phyloP scores from a whole-genome alignment of 1,140 invertebrate species.

The Triops cancriformis region DNA sequence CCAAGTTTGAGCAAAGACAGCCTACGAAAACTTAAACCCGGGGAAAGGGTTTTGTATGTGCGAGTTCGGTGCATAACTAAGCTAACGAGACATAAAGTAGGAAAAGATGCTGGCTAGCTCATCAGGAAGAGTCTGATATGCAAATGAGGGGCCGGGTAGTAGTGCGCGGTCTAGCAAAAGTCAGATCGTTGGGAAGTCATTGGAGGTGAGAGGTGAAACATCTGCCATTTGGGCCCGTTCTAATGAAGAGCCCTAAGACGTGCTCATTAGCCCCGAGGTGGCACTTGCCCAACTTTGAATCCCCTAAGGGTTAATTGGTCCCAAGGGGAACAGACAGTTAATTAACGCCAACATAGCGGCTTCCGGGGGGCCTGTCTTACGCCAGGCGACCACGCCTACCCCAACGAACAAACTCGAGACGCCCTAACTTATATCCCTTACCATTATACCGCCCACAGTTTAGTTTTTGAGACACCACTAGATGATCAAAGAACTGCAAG shows the following conservation, averaged over 20 bases:
- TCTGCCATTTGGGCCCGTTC: conserved; percentile 3
- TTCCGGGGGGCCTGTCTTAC: background rate
- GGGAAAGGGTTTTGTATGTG: background rate
- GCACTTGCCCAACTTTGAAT: background rate
- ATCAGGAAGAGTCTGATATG: background rate
- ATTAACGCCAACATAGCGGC: conserved; percentile 5
- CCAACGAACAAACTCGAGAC: background rate
- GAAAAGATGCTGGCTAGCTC: conserved; percentile 10
- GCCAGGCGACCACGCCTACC: background rate
- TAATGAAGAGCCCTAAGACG: conserved; percentile 13
- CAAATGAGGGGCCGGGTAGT: background rate
- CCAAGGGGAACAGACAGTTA: background rate
- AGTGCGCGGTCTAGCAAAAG: conserved; percentile 1
- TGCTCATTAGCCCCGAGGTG: conserved; percentile 12
- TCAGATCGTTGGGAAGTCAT: conserved; percentile 10
- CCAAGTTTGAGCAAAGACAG: background rate
- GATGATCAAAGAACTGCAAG: background rate
- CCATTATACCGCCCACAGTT: background rate
- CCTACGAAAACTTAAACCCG: background rate
- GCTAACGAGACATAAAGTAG: conserved; percentile 6
- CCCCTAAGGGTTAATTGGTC: background rate
- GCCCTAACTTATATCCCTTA: background rate
- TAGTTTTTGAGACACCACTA: background rate
- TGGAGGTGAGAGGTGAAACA: conserved; percentile 9
- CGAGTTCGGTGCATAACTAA: background rate